Conservation (phyloP, 2,797 vertebrate genomes). For the Phoxinus dragarum region DNA sequence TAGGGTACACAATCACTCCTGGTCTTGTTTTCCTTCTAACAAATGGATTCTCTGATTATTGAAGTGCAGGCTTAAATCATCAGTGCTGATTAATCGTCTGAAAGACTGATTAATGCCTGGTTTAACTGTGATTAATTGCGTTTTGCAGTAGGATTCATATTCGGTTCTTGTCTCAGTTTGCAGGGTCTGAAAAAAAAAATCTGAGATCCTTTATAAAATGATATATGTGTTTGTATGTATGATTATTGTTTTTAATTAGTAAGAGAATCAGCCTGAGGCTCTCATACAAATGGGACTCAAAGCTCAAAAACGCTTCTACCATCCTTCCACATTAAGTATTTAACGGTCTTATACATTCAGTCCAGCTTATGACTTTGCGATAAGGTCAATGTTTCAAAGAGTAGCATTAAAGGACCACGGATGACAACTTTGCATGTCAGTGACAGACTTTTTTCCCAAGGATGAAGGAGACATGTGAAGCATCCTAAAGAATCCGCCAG, state of each 20-base stretch:
- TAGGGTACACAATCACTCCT: constrained; percentile 42
- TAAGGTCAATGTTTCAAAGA: constrained; percentile 2
- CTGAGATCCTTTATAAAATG: neutral
- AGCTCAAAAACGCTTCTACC: neutral
- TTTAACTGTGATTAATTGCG: constrained; percentile 59
- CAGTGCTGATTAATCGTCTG: constrained; percentile 60
- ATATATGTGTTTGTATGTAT: constrained; percentile 40
- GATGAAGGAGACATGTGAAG: constrained; percentile 15
- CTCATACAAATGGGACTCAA: neutral
- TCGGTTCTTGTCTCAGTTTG: constrained; percentile 59
- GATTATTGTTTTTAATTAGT: constrained; percentile 8
- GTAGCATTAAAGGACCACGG: constrained; percentile 27
- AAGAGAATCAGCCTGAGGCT: constrained; percentile 11
- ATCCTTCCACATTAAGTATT: constrained; percentile 32
- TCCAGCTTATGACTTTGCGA: neutral
- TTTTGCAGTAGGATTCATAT: constrained; percentile 57
- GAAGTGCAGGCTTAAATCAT: constrained; percentile 51
- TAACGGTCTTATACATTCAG: constrained; percentile 38
- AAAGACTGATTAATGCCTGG: constrained; percentile 62
- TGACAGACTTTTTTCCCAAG: constrained; percentile 3
- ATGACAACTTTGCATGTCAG: constrained; percentile 26
- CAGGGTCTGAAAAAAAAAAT: constrained; percentile 29
- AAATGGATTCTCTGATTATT: constrained; percentile 67
- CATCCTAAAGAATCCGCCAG: constrained; percentile 58
- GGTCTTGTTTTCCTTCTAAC: constrained; percentile 61